phyloP scores from a whole-genome alignment of 2,888 invertebrate genomes.

The Rhodophaea formosa region DNA sequence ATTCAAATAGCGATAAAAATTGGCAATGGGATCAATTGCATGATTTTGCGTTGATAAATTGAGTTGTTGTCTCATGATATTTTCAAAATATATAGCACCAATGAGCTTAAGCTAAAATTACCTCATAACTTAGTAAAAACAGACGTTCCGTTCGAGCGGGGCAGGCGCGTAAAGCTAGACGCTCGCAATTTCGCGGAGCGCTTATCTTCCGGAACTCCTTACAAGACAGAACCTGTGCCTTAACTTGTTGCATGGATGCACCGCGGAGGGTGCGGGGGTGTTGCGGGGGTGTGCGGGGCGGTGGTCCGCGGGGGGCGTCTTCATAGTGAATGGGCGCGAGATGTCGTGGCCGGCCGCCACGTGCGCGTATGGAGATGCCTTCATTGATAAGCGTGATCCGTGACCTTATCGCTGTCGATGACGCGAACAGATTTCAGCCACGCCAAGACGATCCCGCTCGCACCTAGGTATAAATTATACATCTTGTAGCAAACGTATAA shows the following conservation, averaged over 20 bases:
- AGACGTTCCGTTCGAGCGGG: neutral
- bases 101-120: no score
- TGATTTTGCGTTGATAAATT: no score
- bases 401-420: constrained; percentile 72
- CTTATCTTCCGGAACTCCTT: constrained; percentile 61
- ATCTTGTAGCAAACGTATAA: neutral
- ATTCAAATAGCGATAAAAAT: neutral
- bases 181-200: constrained; percentile 34
- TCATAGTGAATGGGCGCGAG: constrained; percentile 80
- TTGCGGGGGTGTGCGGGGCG: constrained; percentile 39
- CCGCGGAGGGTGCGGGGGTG: constrained; percentile 60
- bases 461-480: neutral
- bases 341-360: constrained; percentile 76
- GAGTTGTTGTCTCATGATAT: no score
- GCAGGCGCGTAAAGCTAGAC: neutral
- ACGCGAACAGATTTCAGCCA: constrained; percentile 42
- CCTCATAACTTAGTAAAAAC: no score
- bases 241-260: constrained; percentile 81
- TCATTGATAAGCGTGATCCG: constrained; percentile 78
- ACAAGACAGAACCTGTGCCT: constrained; percentile 66
- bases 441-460: neutral
- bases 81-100: no score
- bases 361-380: constrained; percentile 78
- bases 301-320: constrained; percentile 55
- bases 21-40: neutral